Percentiles rank a stretch among this genome's conserved stretches.
Conservation (phyloP, 2,888 invertebrate species). For the Tetanocera ferruginea region DNA sequence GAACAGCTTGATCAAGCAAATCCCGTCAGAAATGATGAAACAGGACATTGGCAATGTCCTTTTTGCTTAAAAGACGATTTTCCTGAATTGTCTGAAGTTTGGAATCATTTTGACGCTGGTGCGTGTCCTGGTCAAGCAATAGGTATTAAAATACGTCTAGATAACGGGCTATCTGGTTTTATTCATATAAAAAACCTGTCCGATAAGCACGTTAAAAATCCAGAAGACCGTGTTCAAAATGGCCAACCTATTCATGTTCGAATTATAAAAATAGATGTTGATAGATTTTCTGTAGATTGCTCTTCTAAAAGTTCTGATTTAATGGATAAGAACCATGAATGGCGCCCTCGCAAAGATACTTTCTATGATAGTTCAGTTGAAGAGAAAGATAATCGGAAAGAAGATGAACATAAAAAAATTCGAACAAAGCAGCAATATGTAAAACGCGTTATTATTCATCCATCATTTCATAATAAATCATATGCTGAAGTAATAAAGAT, state of each 20-base stretch:
- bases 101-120: slow-evolving; percentile 98
- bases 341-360: slow-evolving; percentile 89
- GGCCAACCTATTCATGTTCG: slow-evolving; percentile 89
- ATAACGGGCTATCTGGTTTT: slow-evolving; percentile 94
- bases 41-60: slow-evolving; percentile 97
- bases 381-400: slow-evolving; percentile 82
- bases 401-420: slow-evolving; percentile 85
- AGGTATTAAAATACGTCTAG: slow-evolving; percentile 89
- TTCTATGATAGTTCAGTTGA: slow-evolving; percentile 92
- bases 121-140: slow-evolving; percentile 96
- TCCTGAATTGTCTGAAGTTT: slow-evolving; percentile 95
- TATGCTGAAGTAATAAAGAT: slow-evolving; percentile 92
- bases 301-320: slow-evolving; percentile 95
- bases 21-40: slow-evolving; percentile 94
- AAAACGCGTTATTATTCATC: slow-evolving; percentile 97
- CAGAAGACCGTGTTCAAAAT: slow-evolving; percentile 89
- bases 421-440: slow-evolving; percentile 89
- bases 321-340: slow-evolving; percentile 89
- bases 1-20: slow-evolving; percentile 96
- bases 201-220: slow-evolving; percentile 92
- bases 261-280: slow-evolving; percentile 95
- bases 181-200: slow-evolving; percentile 94
- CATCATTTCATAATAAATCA: slow-evolving; percentile 96
- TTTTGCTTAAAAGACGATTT: slow-evolving; percentile 97
- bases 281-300: slow-evolving; percentile 92